Base-by-base conservation (phyloP, 2,113 vertebrate genomes). In the Geococcyx californianus region DNA sequence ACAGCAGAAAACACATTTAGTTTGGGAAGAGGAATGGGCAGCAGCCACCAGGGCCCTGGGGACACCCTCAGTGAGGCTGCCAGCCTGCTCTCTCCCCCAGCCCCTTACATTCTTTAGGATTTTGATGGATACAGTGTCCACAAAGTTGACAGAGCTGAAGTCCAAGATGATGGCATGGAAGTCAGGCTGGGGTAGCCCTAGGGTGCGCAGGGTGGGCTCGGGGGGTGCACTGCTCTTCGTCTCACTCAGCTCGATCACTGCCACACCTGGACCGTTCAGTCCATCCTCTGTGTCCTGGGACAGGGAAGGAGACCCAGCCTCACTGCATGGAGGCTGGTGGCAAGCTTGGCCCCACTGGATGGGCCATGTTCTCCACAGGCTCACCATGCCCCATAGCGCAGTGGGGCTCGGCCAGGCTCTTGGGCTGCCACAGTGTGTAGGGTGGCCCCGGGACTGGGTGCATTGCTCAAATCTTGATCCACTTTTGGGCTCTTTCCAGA, bases 101-200 rank as follows among this genome's bases (percentile, higher is more conserved):
- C 26, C 29, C 63, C 98, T 97, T 97, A 99, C 99, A 2, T 98
- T 98, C 97, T 98, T 97, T 62, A 99, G 88, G 31, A 97, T 98
- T 96, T 99, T 99, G 92, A 99, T 97, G 76, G 98, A 98, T 77
- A 99, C 99, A 0, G 98, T 99, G 85, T 99, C 99, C 95, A 99
- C 96, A 4, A 99, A 99, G 95, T 98, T 99, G 84, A 99, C 97
- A 0, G 99, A 80, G 36, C 98, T 98, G 80, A 99, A 97, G 96
- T 99, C 99, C 76, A 99, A 98, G 94, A 99, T 56, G 36, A 99
- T 80, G 10, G 98, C 91, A 2, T 97, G 96, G 87, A 99, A 98
- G 66, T 94, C 26, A 0, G 98, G 85, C 92, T 95, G 82, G 85
- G 98, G 94, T 96, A 98, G 80, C 31, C 97, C 96, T 90, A 98